Base-by-base conservation (phyloP, 1,140 invertebrate species). In the Conus betulinus region DNA sequence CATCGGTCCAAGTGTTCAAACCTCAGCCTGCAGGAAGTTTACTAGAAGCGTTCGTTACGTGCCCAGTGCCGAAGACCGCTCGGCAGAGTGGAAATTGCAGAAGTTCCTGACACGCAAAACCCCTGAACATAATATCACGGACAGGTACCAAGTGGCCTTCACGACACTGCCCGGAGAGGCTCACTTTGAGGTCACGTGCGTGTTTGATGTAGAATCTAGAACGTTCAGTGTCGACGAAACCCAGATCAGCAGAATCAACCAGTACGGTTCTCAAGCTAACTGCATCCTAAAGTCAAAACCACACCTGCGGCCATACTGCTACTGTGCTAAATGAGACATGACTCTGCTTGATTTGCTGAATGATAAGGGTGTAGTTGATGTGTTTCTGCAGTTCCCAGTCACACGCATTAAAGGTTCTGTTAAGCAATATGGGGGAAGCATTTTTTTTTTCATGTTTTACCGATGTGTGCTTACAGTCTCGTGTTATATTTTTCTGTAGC, bases 231-330 rank as follows among this genome's bases (percentile, higher is more conserved):
- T 97, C 1, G 97, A 97, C 93, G 96, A 97, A 63, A 96, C 97
- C 17, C 97, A 98, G 92, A 97, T 99, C 3, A 98, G 98, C 88
- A 96, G 98, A 89, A 97, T 98, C 60, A 99, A 99, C 93, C 97
- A 97, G 95, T 99, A 98, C 93, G 97, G 97, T 13, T 94, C 96
- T 78, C 97, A 97, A 93, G 97, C 98, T 13, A 39, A 39, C 39
- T 39, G 39, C 39, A 39, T 39, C 39, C 39, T 39, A 39, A 39
- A 39, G 39, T 0, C 39, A 39, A 39, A 39, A 39, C 39, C 39
- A 39, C 39, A 39, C 39, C 39, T 39, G 39, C 39, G 39, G 3
- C 39, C 39, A 39, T 39, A 39, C 39, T 39, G 39, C 39, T 39
- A 39, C 39, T 39, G 39, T 39, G 39, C 39, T 39, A 39, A 39